A percentile compares a stretch with the other conserved stretches of the same genome.
These are phyloP conservation scores for Octodonta nipae DNA, from an alignment of 2,888 invertebrate genomes.

Conservation along the genomic window DNA sequence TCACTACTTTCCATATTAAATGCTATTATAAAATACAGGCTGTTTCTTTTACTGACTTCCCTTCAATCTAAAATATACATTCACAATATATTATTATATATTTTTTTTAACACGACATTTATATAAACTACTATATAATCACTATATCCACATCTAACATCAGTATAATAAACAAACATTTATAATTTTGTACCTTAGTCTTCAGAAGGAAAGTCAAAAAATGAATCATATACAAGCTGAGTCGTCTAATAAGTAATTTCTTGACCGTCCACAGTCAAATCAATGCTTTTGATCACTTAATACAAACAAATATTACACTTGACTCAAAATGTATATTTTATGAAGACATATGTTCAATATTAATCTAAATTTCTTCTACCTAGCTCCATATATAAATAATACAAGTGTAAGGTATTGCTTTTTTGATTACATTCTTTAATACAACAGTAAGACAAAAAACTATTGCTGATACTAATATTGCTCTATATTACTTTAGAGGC, in stretches of 20 bases:
- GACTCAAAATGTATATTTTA: constrained; percentile 2
- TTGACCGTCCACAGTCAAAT: too few relatives aligned
- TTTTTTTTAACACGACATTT: constrained; percentile 4
- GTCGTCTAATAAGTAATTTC: too few relatives aligned
- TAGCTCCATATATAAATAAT: constrained; percentile 31
- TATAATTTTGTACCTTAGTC: not conserved
- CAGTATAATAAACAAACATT: not conserved
- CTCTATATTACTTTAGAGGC: constrained; percentile 33
- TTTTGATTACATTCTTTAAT: constrained; percentile 32
- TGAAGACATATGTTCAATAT: constrained; percentile 6
- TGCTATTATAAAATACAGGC: too few relatives aligned
- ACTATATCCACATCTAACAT: constrained; percentile 9
- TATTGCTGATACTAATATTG: constrained; percentile 37
- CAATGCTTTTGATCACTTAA: too few relatives aligned
- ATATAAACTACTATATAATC: not conserved
- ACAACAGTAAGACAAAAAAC: too few relatives aligned
- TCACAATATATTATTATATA: constrained; percentile 20
- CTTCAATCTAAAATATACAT: constrained; percentile 27
- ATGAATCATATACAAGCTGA: too few relatives aligned
- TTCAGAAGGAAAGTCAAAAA: not conserved
- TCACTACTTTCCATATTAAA: too few relatives aligned
- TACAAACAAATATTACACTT: too few relatives aligned
- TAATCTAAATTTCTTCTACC: constrained; percentile 25
- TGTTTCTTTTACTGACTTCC: too few relatives aligned
- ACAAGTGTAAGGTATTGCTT: constrained; percentile 34